Conservation (phyloP, 2,113 vertebrate species). For the Dasyornis broadbenti region DNA sequence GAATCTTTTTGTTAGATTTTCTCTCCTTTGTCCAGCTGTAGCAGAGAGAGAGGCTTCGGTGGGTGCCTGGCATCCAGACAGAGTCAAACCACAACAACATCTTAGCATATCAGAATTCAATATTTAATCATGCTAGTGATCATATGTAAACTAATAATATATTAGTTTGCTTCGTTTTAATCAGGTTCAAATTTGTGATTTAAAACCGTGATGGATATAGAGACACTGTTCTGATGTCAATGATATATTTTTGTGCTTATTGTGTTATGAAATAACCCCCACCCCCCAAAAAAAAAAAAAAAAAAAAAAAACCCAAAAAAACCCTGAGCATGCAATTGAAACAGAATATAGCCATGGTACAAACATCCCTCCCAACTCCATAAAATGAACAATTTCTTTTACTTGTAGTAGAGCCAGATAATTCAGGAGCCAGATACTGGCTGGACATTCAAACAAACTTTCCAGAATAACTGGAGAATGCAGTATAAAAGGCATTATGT, state of each 20-base stretch:
- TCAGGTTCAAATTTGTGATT: not conserved
- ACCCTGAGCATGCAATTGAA: not conserved
- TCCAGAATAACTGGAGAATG: not conserved
- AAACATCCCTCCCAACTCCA: not conserved
- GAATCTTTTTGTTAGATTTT: not conserved
- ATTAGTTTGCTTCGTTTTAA: not conserved
- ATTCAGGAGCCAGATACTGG: not conserved
- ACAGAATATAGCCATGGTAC: not conserved
- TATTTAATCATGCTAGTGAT: not conserved
- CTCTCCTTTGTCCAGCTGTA: not conserved
- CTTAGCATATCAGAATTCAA: not conserved
- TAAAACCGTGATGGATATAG: not conserved
- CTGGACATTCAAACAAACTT: not conserved
- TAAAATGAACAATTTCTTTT: not conserved
- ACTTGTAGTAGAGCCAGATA: not conserved
- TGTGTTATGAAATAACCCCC: not conserved
- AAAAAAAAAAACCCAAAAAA: too few relatives aligned
- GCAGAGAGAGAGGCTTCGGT: not conserved
- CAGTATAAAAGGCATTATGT: not conserved
- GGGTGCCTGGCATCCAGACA: not conserved
- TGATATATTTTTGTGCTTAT: not conserved
- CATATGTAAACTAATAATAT: too few relatives aligned
- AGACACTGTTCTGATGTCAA: not conserved
- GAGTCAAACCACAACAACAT: not conserved
- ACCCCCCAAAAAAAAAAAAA: too few relatives aligned